Evolutionary conservation across 2,888 invertebrate genomes (phyloP).

Genomic region (Scelioninae gen. 1): DNA sequence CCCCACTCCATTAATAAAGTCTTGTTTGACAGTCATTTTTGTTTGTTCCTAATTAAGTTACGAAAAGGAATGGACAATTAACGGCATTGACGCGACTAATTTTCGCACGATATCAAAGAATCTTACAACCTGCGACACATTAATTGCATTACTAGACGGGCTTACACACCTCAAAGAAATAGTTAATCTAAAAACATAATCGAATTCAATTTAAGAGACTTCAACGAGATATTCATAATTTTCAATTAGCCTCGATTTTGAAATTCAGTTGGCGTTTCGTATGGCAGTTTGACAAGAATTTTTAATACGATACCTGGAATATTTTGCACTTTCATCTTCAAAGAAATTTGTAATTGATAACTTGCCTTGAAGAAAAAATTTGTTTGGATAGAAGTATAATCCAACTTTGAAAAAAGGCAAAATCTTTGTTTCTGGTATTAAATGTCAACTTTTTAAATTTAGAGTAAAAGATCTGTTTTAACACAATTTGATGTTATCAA

Average conservation of each 20-base stretch:
- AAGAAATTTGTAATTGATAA: no score
- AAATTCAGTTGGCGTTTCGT: no score
- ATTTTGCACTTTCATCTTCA: no score
- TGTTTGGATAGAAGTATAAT: no score
- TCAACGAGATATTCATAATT: neutral
- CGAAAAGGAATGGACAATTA: constrained; percentile 30
- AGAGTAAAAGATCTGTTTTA: no score
- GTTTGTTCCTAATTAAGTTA: constrained; percentile 56
- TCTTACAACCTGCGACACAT: neutral
- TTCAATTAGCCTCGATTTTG: neutral
- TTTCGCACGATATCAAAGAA: constrained; percentile 7
- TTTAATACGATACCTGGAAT: no score
- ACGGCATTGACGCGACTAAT: constrained; percentile 21
- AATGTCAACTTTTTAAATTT: no score
- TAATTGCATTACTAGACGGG: constrained; percentile 12
- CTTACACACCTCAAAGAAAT: neutral
- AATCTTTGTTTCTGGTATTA: no score
- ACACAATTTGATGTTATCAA: no score
- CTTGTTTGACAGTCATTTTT: constrained; percentile 50
- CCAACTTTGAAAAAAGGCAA: no score
- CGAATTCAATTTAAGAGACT: neutral
- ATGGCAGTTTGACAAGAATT: no score
- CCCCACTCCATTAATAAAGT: constrained; percentile 56
- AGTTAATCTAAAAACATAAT: neutral
- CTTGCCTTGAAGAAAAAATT: no score